Conservation (phyloP, 2,797 vertebrate genomes). For the Sebastes vulpes region DNA sequence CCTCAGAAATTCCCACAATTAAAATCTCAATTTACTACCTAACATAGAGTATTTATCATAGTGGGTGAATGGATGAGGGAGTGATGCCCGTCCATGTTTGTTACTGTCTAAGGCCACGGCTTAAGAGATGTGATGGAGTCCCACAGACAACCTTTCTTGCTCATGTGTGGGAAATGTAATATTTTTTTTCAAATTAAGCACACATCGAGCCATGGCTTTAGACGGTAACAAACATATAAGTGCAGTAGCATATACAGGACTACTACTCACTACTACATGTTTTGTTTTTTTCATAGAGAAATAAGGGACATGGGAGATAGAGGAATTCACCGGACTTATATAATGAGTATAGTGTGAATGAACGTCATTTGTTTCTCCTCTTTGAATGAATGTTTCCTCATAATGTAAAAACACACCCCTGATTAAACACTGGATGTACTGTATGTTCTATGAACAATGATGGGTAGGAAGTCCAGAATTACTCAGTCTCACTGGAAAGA, state of each 20-base stretch:
- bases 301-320: not conserved
- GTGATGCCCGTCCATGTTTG: not conserved
- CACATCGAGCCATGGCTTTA: not conserved
- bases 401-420: not conserved
- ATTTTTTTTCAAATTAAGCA: not conserved
- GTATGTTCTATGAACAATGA: slow-evolving; percentile 1
- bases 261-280: not conserved
- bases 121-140: not conserved
- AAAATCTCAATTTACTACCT: not conserved
- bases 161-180: not conserved
- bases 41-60: not conserved
- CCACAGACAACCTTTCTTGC: not conserved
- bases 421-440: not conserved
- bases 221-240: not conserved
- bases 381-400: not conserved
- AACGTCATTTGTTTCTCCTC: not conserved
- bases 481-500: slow-evolving; percentile 1
- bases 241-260: not conserved
- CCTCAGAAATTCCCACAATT: not conserved
- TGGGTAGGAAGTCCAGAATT: slow-evolving; percentile 23
- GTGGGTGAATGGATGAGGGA: not conserved
- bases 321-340: not conserved
- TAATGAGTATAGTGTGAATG: not conserved
- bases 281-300: not conserved
- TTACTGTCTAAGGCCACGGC: not conserved